phyloP scores from a whole-genome alignment of 1,140 invertebrate genomes.

The Apis laboriosa region DNA sequence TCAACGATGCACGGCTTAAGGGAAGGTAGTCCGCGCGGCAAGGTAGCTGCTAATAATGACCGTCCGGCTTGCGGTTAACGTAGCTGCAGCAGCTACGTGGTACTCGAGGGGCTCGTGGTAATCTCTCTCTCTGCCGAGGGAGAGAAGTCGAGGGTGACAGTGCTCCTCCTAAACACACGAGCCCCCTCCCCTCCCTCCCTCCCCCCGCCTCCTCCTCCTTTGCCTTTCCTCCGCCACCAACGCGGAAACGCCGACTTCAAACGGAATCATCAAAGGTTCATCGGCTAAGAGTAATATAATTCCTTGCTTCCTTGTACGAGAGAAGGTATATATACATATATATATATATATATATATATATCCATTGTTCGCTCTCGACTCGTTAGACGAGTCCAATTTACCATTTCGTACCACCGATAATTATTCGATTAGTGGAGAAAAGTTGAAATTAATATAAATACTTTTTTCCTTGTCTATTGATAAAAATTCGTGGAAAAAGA shows the following conservation, averaged over 20 bases:
- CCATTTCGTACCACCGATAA: too few species aligned
- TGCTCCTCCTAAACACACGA: constrained; percentile 39
- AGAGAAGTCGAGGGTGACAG: constrained; percentile 70
- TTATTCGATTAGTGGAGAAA: too few species aligned
- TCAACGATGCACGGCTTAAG: constrained; percentile 64
- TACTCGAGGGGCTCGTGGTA: constrained; percentile 74
- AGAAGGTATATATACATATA: too few species aligned
- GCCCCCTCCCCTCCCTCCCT: not conserved
- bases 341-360: too few species aligned
- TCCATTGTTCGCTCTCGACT: too few species aligned
- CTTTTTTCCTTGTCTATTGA: too few species aligned
- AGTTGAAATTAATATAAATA: too few species aligned
- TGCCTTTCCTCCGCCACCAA: constrained; percentile 41
- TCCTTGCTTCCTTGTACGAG: constrained; percentile 53
- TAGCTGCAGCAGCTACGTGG: constrained; percentile 60
- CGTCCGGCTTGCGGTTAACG: constrained; percentile 77
- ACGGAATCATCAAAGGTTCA: constrained; percentile 79
- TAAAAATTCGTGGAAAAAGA: too few species aligned
- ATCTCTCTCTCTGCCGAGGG: constrained; percentile 68
- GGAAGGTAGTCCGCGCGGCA: constrained; percentile 48
- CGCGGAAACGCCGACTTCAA: constrained; percentile 68
- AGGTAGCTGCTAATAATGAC: constrained; percentile 76
- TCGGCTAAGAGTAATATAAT: constrained; percentile 74
- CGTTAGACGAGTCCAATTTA: too few species aligned
- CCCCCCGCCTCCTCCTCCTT: constrained; percentile 10